Conservation (phyloP, 2,113 vertebrate species). For the Cryptotis parvus region DNA sequence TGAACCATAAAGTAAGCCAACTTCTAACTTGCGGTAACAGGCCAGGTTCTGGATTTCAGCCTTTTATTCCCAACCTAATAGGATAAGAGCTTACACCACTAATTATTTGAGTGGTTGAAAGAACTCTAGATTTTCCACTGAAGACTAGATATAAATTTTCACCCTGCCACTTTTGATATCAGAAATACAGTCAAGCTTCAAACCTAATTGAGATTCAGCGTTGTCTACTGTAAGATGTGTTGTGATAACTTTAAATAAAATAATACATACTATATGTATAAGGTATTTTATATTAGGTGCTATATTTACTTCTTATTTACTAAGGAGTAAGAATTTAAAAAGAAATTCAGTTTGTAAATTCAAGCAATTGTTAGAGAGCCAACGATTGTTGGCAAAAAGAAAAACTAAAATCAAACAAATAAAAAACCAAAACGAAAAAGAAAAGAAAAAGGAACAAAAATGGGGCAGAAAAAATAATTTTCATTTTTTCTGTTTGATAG, state of each 20-base stretch:
- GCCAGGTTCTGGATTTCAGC: background rate
- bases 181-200: background rate
- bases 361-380: slow-evolving; percentile 36
- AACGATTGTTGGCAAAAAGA: background rate
- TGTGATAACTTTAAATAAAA: slow-evolving; percentile 8
- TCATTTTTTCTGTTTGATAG: background rate
- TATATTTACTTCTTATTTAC: background rate
- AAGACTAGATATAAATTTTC: background rate
- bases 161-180: background rate
- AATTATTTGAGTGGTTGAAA: background rate
- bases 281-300: background rate
- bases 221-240: background rate
- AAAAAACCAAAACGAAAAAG: background rate
- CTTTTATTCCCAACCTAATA: background rate
- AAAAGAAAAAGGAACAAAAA: background rate
- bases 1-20: background rate
- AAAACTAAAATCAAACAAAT: background rate
- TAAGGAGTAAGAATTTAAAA: background rate
- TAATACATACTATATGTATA: background rate
- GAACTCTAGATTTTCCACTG: background rate
- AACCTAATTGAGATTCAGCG: background rate
- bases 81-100: background rate
- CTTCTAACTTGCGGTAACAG: background rate
- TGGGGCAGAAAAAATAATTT: background rate
- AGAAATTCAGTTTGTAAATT: slow-evolving; percentile 31